These are phyloP conservation scores for Sarcophaga caerulescens DNA, from an alignment of 2,888 invertebrate genomes.

Conservation along the genomic window DNA sequence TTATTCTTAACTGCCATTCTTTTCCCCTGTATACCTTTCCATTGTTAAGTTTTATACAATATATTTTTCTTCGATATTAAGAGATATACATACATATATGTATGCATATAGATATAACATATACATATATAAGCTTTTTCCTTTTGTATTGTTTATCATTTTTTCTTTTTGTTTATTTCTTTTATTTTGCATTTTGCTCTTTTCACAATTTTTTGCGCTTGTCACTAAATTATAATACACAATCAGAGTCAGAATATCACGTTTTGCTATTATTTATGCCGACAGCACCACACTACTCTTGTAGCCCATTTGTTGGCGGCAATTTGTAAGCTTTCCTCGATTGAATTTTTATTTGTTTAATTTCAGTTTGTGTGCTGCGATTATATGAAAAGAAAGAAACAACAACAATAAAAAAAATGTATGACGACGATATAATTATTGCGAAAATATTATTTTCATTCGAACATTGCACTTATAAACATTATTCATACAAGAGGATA, in stretches of 20 bases:
- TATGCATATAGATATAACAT: too few species aligned
- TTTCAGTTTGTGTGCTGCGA: neutral
- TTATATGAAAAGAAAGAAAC: neutral
- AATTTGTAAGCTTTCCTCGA: conserved; percentile 32
- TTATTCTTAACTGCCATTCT: too few species aligned
- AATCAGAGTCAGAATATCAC: conserved; percentile 52
- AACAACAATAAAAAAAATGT: neutral
- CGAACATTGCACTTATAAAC: neutral
- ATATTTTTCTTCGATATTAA: too few species aligned
- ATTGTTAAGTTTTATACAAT: too few species aligned
- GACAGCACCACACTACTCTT: conserved; percentile 49
- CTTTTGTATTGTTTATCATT: neutral
- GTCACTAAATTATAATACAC: conserved; percentile 52
- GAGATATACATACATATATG: too few species aligned
- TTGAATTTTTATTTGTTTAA: conserved; percentile 22
- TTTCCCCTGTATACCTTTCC: too few species aligned
- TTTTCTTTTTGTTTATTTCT: conserved; percentile 18
- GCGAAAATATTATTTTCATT: neutral
- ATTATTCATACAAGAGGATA: conserved; percentile 8
- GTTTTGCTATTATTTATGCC: conserved; percentile 59
- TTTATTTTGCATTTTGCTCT: conserved; percentile 10
- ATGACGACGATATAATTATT: conserved; percentile 7
- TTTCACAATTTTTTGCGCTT: conserved; percentile 49
- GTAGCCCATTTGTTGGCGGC: conserved; percentile 35
- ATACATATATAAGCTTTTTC: too few species aligned